Evolutionary conservation across 1,140 invertebrate species (phyloP).

Genomic region (Maniola jurtina): DNA sequence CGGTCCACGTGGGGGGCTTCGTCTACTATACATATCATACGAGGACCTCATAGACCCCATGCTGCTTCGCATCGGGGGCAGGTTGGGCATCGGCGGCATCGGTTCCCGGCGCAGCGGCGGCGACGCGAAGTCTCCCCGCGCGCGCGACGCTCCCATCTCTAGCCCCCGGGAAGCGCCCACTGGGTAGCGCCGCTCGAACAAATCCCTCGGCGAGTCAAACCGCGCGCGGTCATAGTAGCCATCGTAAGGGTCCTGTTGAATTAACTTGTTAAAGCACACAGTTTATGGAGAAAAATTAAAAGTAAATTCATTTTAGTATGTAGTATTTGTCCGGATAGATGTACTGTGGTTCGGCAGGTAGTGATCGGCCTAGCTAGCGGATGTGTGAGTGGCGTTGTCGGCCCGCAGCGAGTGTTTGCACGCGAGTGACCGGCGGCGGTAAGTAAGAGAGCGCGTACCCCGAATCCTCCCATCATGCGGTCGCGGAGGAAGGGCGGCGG

Average conservation of each 20-base stretch:
- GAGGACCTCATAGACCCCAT: conserved; percentile 81
- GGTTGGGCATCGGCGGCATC: conserved; percentile 83
- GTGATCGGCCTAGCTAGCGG: neutral
- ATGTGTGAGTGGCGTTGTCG: conserved; percentile 43
- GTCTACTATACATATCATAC: conserved; percentile 90
- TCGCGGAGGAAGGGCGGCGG: conserved; percentile 92
- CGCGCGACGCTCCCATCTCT: conserved; percentile 80
- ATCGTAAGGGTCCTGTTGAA: conserved; percentile 86
- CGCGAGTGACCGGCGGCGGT: conserved; percentile 27
- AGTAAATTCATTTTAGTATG: neutral
- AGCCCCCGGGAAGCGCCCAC: conserved; percentile 81
- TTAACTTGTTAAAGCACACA: neutral
- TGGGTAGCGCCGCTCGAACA: conserved; percentile 89
- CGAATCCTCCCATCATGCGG: conserved; percentile 91
- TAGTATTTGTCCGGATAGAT: neutral
- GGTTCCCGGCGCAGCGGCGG: conserved; percentile 83
- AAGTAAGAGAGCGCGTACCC: conserved; percentile 80
- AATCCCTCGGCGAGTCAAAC: conserved; percentile 87
- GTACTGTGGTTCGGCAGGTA: too few species aligned
- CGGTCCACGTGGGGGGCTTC: conserved; percentile 83
- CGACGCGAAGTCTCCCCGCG: conserved; percentile 82
- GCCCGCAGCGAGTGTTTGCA: conserved; percentile 33
- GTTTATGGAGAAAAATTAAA: neutral
- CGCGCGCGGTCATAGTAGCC: conserved; percentile 87
- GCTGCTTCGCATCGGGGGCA: conserved; percentile 78